Conservation (phyloP, 2,888 invertebrate genomes). For the Alitta virens region DNA sequence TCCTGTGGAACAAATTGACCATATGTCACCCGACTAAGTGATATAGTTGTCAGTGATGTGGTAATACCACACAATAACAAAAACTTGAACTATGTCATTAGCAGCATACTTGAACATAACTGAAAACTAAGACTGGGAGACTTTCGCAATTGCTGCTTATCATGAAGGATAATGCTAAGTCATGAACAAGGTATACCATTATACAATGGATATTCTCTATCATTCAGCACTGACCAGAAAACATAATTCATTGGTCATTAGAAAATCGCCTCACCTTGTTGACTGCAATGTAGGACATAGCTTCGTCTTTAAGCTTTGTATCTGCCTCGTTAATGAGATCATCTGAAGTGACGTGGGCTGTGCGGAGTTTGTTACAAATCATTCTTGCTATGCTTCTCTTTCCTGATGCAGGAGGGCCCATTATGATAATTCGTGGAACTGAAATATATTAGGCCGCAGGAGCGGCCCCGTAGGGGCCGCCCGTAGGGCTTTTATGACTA, state of each 20-base stretch:
- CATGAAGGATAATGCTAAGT: background rate
- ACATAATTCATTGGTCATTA: background rate
- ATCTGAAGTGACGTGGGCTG: constrained; percentile 47
- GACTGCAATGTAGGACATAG: constrained; percentile 34
- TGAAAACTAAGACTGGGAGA: background rate
- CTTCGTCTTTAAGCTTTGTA: constrained; percentile 38
- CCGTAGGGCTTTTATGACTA: too few species aligned
- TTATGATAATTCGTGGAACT: constrained; percentile 54
- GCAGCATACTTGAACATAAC: background rate
- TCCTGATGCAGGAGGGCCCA: constrained; percentile 56
- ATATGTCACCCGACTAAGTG: too few species aligned
- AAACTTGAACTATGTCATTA: too few species aligned
- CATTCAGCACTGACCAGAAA: too few species aligned
- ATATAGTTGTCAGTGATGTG: too few species aligned
- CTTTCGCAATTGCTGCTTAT: background rate
- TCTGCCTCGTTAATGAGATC: constrained; percentile 49
- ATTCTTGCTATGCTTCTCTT: constrained; percentile 52
- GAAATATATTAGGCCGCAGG: too few species aligned
- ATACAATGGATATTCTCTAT: too few species aligned
- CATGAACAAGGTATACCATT: background rate
- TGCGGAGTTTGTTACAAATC: constrained; percentile 45
- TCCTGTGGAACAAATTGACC: too few species aligned
- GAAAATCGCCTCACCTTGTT: constrained; percentile 33
- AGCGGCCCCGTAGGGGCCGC: too few species aligned
- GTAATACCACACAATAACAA: too few species aligned